A percentile compares a stretch with the other conserved stretches of the same genome.
Conservation (phyloP, 1,140 invertebrate genomes). For the Xylocopa sonorina region DNA sequence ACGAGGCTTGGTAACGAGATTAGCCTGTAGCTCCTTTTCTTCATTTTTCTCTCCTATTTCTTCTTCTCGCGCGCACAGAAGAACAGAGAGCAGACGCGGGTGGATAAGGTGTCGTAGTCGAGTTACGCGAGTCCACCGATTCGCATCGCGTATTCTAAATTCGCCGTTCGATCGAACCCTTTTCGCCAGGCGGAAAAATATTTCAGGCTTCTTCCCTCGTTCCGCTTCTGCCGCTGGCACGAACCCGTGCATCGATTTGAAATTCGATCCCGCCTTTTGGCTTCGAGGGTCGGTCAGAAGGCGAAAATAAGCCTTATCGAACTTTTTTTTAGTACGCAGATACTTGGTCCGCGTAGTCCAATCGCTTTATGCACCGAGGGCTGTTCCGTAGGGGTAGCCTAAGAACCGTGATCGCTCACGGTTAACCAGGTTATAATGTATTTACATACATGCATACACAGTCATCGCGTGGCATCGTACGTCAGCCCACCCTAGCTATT, state of each 20-base stretch:
- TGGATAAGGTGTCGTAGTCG: neutral
- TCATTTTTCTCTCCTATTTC: too few species aligned
- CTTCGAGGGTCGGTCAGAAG: constrained; percentile 31
- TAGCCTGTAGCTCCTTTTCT: too few species aligned
- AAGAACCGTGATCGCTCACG: neutral
- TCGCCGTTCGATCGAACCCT: neutral
- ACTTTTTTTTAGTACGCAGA: neutral
- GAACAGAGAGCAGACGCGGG: neutral
- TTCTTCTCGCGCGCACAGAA: neutral
- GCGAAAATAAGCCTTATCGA: constrained; percentile 51
- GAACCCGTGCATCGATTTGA: constrained; percentile 39
- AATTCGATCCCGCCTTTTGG: constrained; percentile 54
- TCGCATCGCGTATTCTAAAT: neutral
- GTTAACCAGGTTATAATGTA: too few species aligned
- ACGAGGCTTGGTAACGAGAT: constrained; percentile 2
- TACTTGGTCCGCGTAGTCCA: neutral
- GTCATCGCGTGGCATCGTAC: too few species aligned
- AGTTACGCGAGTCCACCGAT: neutral
- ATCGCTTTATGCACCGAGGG: neutral
- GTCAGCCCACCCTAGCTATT: neutral
- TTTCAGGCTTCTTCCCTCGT: constrained; percentile 27
- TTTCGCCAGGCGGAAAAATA: neutral
- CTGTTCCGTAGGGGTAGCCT: neutral
- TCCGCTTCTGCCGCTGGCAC: neutral
- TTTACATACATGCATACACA: too few species aligned